A percentile compares a stretch with the other conserved stretches of the same genome.
phyloP scores from a whole-genome alignment of 2,888 invertebrate genomes.

The Drosophila cracens region DNA sequence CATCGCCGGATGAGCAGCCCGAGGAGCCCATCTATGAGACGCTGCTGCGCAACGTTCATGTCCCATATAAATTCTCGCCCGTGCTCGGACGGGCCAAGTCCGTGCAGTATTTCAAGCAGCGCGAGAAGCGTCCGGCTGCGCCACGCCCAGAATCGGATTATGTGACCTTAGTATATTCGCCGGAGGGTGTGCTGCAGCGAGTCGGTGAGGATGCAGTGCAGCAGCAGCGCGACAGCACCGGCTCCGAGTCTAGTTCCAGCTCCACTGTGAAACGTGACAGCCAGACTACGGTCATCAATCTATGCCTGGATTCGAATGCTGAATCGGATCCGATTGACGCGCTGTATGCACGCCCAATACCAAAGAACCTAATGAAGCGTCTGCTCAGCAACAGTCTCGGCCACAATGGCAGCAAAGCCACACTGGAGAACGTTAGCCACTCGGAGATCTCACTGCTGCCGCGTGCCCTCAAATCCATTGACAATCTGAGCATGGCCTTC shows the following conservation, averaged over 20 bases:
- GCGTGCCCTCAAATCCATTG: constrained; percentile 78
- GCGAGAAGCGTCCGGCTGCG: constrained; percentile 65
- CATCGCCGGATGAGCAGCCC: constrained; percentile 9
- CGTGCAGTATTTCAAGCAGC: constrained; percentile 74
- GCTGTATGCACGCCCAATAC: constrained; percentile 69
- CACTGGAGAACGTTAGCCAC: constrained; percentile 71
- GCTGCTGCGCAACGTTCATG: constrained; percentile 84
- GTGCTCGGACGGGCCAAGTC: constrained; percentile 83
- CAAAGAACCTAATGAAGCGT: constrained; percentile 81
- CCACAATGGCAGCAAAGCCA: constrained; percentile 42
- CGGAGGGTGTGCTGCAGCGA: constrained; percentile 80
- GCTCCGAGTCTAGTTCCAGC: constrained; percentile 59
- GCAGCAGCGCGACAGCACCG: constrained; percentile 65
- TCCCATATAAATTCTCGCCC: constrained; percentile 85
- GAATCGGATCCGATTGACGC: constrained; percentile 47
- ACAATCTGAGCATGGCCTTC: constrained; percentile 75
- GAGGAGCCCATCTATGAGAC: constrained; percentile 85
- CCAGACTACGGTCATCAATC: constrained; percentile 71
- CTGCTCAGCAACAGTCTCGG: constrained; percentile 67
- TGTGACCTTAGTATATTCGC: constrained; percentile 83
- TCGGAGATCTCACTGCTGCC: constrained; percentile 81
- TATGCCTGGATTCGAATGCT: constrained; percentile 50
- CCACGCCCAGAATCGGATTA: constrained; percentile 84
- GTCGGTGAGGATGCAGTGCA: constrained; percentile 76
- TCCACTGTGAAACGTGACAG: constrained; percentile 78